phyloP scores from a whole-genome alignment of 1,140 invertebrate species.

The Micrasema minimum region DNA sequence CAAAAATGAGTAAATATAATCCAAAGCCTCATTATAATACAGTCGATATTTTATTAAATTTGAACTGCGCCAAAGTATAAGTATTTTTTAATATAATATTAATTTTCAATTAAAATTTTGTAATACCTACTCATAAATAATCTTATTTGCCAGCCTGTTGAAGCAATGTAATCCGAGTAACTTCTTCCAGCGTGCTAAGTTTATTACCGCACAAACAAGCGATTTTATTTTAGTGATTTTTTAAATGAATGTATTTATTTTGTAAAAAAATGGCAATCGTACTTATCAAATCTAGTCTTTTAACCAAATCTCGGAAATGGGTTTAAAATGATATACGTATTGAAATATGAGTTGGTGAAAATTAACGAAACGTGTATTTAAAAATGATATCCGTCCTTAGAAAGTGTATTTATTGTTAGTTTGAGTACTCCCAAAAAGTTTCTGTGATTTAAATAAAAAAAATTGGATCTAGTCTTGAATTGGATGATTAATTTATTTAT shows the following conservation, averaged over 20 bases:
- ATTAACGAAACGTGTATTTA: neutral
- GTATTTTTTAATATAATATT: neutral
- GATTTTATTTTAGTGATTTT: neutral
- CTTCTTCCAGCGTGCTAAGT: too few relatives aligned
- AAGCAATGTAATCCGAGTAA: too few relatives aligned
- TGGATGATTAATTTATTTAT: neutral
- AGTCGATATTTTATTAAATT: neutral
- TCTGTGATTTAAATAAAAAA: constrained; percentile 17
- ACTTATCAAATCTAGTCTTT: constrained; percentile 14
- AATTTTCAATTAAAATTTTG: too few relatives aligned
- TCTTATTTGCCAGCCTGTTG: too few relatives aligned
- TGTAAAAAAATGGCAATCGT: neutral
- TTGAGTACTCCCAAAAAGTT: neutral
- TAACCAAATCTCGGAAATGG: neutral
- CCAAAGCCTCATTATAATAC: too few relatives aligned
- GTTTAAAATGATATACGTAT: neutral
- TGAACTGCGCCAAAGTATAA: neutral
- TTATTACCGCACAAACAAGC: too few relatives aligned
- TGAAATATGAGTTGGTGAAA: neutral
- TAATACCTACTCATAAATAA: too few relatives aligned
- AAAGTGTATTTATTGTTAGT: constrained; percentile 1
- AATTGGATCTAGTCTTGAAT: neutral
- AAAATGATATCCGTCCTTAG: constrained; percentile 26
- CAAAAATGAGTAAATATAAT: too few relatives aligned
- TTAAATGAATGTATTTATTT: neutral